Evolutionary conservation across 2,888 invertebrate genomes (phyloP).

Genomic region (Pammene fasciana): DNA sequence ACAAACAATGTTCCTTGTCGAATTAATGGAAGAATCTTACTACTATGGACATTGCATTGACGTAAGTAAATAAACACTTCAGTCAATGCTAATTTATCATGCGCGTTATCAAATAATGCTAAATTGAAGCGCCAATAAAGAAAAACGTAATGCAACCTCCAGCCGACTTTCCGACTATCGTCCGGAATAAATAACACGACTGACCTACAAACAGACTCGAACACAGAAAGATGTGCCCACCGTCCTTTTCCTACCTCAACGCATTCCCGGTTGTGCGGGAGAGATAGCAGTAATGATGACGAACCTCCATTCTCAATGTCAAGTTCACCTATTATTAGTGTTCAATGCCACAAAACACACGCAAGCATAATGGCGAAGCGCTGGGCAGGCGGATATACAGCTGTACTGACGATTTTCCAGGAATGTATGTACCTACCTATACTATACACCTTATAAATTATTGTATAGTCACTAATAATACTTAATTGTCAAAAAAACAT

Average conservation of each 20-base stretch:
- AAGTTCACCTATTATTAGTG: conserved; percentile 83
- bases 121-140: conserved; percentile 65
- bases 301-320: conserved; percentile 83
- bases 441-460: background rate
- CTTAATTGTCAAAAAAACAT: background rate
- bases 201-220: conserved; percentile 81
- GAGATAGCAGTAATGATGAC: conserved; percentile 78
- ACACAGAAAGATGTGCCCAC: conserved; percentile 69
- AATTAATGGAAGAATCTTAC: too few relatives aligned
- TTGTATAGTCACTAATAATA: background rate
- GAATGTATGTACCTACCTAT: conserved; percentile 1
- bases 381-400: conserved; percentile 59
- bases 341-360: conserved; percentile 81
- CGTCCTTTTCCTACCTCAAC: conserved; percentile 66
- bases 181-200: conserved; percentile 80
- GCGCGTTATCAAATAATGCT: conserved; percentile 55
- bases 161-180: conserved; percentile 82
- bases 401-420: conserved; percentile 42
- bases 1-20: too few relatives aligned
- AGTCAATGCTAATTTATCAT: conserved; percentile 50
- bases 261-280: conserved; percentile 56
- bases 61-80: conserved; percentile 46
- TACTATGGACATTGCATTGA: too few relatives aligned
- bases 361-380: conserved; percentile 68
- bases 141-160: conserved; percentile 78